Evolutionary conservation across 2,888 invertebrate genomes (phyloP), one percentile per base, ranked within the genome.

Genomic region (Anarsia innoxiella): DNA sequence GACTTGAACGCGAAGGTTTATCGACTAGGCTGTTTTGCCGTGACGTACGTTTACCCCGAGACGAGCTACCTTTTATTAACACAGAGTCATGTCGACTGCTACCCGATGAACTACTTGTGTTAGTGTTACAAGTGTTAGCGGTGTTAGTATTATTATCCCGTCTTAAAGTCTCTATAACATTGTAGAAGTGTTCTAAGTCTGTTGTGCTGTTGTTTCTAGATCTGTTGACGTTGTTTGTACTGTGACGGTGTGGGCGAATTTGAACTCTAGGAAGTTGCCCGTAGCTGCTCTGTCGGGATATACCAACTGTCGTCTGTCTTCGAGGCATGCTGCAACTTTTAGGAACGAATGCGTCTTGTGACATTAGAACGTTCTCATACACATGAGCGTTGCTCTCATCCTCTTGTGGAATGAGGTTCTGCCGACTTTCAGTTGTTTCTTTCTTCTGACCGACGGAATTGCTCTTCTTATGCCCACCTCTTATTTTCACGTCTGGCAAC

Each of bases 251-350:
- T 37, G 70, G 70, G 49, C 76, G 73, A 48, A 65, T 59, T 41
- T 73, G 74, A 6, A 68, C 70, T 37, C 80, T 68, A 14, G 83
- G 80, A 35, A 76, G 57, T 28, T 75, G 78, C 1, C 73, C 76
- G 59, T 73, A 66, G 59, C 84, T 80, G 64, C 69, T 68, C 49
- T 83, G 84, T 2, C 83, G 65, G 19, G 73, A 57, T 42, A 79
- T 69, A 31, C 66, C 68, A 41, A 50, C 68, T 41, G 61, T 58
- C 29, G 72, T 62, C 41, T 72, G 74, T 11, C 83, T 67, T 1
- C 85, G 72, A 32, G 86, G 86, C 84, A 84, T 83, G 51, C 77
- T 83, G 52, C 83, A 82, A 46, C 78, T 84, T 46, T 70, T 73
- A 19, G 80, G 75, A 13, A 73, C 71, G 53, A 75, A 73, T 2